Evolutionary conservation across 2,113 vertebrate species (phyloP), one percentile per base, ranked within the genome.

Genomic region (Ailuropoda melanoleuca): DNA sequence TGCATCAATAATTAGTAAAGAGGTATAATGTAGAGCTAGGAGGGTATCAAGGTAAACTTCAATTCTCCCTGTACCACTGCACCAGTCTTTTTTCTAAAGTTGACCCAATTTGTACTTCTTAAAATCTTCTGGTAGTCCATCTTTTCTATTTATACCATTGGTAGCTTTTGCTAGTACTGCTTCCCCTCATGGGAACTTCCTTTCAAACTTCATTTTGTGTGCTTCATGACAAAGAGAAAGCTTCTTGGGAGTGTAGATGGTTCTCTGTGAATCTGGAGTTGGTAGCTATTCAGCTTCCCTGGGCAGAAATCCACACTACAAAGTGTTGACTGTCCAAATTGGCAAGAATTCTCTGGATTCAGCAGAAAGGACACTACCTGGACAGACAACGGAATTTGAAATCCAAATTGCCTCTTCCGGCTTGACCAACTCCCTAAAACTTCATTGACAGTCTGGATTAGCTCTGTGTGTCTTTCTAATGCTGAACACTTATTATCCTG

Each of bases 181-280:
- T 56, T 93, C 86, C 60, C 34, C 46, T 86, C 26, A 55, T n/a
- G 46, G 68, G 26, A 58, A 74, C 83, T 83, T 85, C 8, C 21
- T 90, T 64, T 95, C n/a, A 72, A 87, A 83, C 18, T 92, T 96
- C 31, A 82, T 85, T 98, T 80, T 86, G 14, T 77, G n/a, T 90
- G 12, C 3, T 53, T 93, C 10, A 72, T 74, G 62, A 88, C 48
- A 5, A 48, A 74, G 46, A 84, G 21, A 64, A 34, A 92, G 68
- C 39, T 93, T 97, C 39, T 88, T 55, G 83, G 64, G 26, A 80
- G 8, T 91, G 3, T 93, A 68, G 26, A 83, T 77, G 19, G 43
- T 92, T 93, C 48, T 95, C 46, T 95, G 24, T 94, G 46, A 93
- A 96, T 55, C 14, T 53, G 24, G 34, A 94, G 4, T 95, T 94